phyloP scores from a whole-genome alignment of 53 echinoderm and acorn worm genomes.

The Apostichopus leukothele region DNA sequence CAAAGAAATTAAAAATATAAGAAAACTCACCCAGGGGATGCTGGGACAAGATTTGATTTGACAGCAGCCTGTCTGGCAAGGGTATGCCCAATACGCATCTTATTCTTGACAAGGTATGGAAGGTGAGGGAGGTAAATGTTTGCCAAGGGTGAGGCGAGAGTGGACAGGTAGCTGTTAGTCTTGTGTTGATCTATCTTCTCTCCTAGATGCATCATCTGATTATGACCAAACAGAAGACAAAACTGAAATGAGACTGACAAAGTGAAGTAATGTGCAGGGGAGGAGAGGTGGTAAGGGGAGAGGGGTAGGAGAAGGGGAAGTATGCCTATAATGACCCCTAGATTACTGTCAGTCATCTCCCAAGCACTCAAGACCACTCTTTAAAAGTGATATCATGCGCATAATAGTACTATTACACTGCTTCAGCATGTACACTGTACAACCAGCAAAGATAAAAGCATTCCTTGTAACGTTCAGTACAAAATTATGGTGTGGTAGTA shows the following conservation, averaged over 20 bases:
- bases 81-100: conserved; percentile 88
- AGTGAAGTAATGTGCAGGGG: neutral
- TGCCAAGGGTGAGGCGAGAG: conserved; percentile 68
- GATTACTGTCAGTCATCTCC: no score
- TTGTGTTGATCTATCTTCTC: conserved; percentile 73
- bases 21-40: neutral
- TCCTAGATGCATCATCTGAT: conserved; percentile 88
- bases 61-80: conserved; percentile 73
- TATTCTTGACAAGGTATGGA: conserved; percentile 79
- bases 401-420: no score
- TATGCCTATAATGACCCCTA: no score
- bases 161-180: conserved; percentile 62
- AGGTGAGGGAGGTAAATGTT: conserved; percentile 92
- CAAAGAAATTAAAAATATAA: no score
- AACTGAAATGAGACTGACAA: neutral
- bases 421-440: no score
- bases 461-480: no score
- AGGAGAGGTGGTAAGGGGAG: no score
- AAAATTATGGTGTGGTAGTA: no score
- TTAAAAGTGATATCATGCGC: no score
- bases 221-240: neutral
- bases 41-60: conserved; percentile 29
- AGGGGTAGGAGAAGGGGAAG: no score
- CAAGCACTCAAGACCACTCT: no score
- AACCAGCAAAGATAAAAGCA: no score